Evolutionary conservation across 1,140 invertebrate genomes (phyloP), one percentile per base, ranked within the genome.

Genomic region (Thereuonema tuberculata): DNA sequence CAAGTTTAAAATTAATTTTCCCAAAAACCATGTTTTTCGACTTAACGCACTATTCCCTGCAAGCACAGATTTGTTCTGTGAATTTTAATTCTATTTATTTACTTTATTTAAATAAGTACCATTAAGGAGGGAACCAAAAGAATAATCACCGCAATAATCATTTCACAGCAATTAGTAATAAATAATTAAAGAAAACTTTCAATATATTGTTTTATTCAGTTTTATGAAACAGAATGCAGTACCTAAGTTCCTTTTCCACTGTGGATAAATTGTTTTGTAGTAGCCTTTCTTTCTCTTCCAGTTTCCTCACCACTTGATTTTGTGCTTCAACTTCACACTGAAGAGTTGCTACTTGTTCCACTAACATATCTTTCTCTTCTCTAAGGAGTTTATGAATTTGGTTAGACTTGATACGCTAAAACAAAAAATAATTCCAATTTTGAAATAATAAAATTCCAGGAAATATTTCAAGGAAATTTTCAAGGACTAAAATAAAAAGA

Each of bases 201-300:
- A n/a, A n/a, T n/a, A n/a, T n/a, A n/a, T n/a, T n/a, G n/a, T n/a
- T n/a, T n/a, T n/a, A n/a, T n/a, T n/a, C n/a, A n/a, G n/a, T n/a
- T n/a, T n/a, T n/a, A n/a, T n/a, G n/a, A n/a, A n/a, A n/a, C n/a
- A n/a, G n/a, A n/a, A n/a, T n/a, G n/a, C n/a, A n/a, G n/a, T 64
- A 75, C 74, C 69, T 70, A 48, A 96, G 75, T 74, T 98, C 95
- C 73, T 98, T 98, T 72, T 99, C 95, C 5, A 93, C 85, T 15
- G 91, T 92, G 1, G 87, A 84, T 53, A 98, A 78, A 48, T 88
- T 93, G 69, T 91, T 91, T 71, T 95, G 91, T 52, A 98, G 72
- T 53, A 97, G 81, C 15, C 93, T 79, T 73, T 98, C 95, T 75
- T 99, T 98, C 72, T 99, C 96, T 74, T 98, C 95, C 46, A 98